Percentiles rank a stretch among this genome's conserved stretches.
These are phyloP conservation scores for Nasonia longicornis DNA, from an alignment of 1,140 invertebrate genomes.

Conservation along the genomic window DNA sequence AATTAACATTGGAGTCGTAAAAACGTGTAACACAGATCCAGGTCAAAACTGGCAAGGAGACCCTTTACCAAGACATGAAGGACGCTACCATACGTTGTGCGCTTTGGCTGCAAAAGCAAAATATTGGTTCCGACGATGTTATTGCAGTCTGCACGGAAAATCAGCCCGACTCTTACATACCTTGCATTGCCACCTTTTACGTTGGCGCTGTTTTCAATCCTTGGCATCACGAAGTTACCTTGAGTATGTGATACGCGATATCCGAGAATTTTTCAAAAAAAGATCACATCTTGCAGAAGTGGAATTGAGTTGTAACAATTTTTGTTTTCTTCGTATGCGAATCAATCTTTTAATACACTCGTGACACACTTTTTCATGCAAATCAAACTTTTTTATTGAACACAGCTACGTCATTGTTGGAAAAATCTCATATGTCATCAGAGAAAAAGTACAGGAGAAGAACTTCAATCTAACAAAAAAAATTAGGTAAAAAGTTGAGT, in stretches of 20 bases:
- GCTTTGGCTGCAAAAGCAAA: slow-evolving; percentile 60
- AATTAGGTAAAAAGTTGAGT: too few relatives aligned
- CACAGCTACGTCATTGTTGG: too few relatives aligned
- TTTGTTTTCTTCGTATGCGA: too few relatives aligned
- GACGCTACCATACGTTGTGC: slow-evolving; percentile 64
- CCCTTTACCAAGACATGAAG: slow-evolving; percentile 63
- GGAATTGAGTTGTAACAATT: too few relatives aligned
- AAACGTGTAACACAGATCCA: slow-evolving; percentile 58
- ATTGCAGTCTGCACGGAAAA: slow-evolving; percentile 64
- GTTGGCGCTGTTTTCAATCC: slow-evolving; percentile 59
- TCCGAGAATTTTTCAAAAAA: too few relatives aligned
- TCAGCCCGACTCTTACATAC: slow-evolving; percentile 64
- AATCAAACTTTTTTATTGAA: too few relatives aligned
- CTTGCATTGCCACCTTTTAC: slow-evolving; percentile 64
- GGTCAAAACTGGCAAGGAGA: slow-evolving; percentile 63
- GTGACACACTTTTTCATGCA: too few relatives aligned
- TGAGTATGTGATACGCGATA: slow-evolving; percentile 20
- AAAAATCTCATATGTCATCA: too few relatives aligned
- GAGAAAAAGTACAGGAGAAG: too few relatives aligned
- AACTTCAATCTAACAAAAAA: too few relatives aligned
- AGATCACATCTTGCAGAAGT: too few relatives aligned
- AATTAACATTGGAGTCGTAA: slow-evolving; percentile 12
- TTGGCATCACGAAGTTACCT: slow-evolving; percentile 42
- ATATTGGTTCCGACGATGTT: slow-evolving; percentile 63
- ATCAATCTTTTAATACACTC: too few relatives aligned